Evolutionary conservation across 2,113 vertebrate genomes (phyloP), one percentile per base, ranked within the genome.

Genomic region (Ia io): DNA sequence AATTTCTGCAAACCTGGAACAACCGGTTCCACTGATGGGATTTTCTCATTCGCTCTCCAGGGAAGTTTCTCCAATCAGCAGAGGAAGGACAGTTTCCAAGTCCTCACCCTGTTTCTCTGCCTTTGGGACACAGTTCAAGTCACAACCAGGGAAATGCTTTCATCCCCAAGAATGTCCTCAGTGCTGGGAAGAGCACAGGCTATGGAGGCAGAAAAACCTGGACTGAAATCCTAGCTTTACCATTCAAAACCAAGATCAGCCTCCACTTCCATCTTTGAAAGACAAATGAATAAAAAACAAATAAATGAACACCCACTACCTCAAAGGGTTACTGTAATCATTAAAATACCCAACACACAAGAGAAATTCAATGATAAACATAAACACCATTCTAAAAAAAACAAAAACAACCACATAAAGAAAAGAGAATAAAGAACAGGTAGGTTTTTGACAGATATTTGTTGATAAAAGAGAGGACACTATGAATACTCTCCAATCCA

Each of bases 341-440:
- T 18, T 85, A 17, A 47, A 94, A 89, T 20, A 76, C 22, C 35
- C 11, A 87, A 20, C 9, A 49, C 23, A 71, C 3, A 88, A 80
- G 37, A 83, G 56, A 95, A 93, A 90, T 30, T 63, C 74, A 56
- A n/a, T 56, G 65, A 86, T 78, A 83, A 84, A 83, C 42, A 76
- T 51, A 86, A 86, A 91, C 35, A 32, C 1, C 56, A 61, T 61
- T 61, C 59, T 61, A 28, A 61, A 61, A 61, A 61, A 9, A 47
- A 16, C 23, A 59, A 59, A 51, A 3, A 49, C 51, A n/a, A n/a
- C n/a, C n/a, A 59, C 56, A 59, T 10, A 59, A 59, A 25, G 22
- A 59, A 59, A 59, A 77, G 18, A 51, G 8, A 56, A 90, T 10
- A 51, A 73, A 42, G 83, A 56, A 59, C 71, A n/a, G 7, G 12